Evolutionary conservation across 1,140 invertebrate genomes (phyloP).

Genomic region (Gryon sp.): DNA sequence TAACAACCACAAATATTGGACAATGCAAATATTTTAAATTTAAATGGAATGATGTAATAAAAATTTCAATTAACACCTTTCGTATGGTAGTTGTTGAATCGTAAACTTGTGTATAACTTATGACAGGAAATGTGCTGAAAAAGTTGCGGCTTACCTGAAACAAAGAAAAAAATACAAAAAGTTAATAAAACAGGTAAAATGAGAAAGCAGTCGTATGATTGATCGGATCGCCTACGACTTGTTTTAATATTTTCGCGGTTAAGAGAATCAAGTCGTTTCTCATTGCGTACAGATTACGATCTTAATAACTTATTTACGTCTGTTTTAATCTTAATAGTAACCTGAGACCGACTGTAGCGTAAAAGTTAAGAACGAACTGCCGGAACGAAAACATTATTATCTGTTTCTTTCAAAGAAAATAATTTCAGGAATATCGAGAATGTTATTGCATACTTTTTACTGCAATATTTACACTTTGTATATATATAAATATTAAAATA

Average conservation of each 20-base stretch:
- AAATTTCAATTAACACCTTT: conserved; percentile 34
- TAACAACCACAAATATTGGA: too few relatives aligned
- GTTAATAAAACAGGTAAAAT: conserved; percentile 34
- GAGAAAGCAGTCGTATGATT: conserved; percentile 45
- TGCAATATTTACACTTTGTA: too few relatives aligned
- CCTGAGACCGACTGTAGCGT: conserved; percentile 48
- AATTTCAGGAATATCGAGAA: too few relatives aligned
- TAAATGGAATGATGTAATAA: neutral
- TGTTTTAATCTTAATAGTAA: conserved; percentile 64
- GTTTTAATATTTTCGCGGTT: conserved; percentile 60
- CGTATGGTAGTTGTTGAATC: neutral
- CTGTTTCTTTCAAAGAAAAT: too few relatives aligned
- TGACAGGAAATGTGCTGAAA: neutral
- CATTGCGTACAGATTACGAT: conserved; percentile 64
- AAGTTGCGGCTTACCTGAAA: conserved; percentile 69
- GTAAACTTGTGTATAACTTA: conserved; percentile 7
- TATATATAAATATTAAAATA: too few relatives aligned
- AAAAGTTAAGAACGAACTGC: conserved; percentile 13
- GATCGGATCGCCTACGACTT: conserved; percentile 49
- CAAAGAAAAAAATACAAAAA: conserved; percentile 56
- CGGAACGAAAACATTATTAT: conserved; percentile 20
- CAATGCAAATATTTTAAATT: too few relatives aligned
- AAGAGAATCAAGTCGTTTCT: conserved; percentile 53
- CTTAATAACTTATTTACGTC: conserved; percentile 71
- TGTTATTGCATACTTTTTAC: too few relatives aligned